Base-by-base conservation (phyloP, 2,113 vertebrate species). In the Tragelaphus scriptus region DNA sequence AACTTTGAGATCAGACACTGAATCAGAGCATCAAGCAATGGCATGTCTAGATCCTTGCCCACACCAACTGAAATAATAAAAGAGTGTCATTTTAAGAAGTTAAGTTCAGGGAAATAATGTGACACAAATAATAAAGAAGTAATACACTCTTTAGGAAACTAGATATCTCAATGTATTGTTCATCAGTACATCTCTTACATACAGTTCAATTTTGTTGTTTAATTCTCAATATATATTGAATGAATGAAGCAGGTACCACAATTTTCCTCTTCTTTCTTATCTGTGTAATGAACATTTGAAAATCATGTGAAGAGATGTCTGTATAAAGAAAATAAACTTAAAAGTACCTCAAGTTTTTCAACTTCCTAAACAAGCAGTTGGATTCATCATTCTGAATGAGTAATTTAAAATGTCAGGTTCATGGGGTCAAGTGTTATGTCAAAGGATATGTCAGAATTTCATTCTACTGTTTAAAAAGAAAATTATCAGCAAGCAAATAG, bases 1-100 rank as follows among this genome's bases (percentile, higher is more conserved):
- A 51, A 2, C 5, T 87, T 75, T 79, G n/a, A 59, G 36, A n/a
- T 23, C 12, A 71, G 7, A 79, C 1, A 5, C 11, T 16, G 19
- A 92, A 68, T 23, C n/a, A 97, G 12, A 89, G 23, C 21, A 55
- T 17, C 23, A 71, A 47, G 2, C 19, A 86, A 49, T 61, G 9
- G 0, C 4, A 26, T 23, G 1, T 14, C 28, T 16, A 56, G 6
- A 80, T 44, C 7, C 16, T 17, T 47, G 25, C 5, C 2, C n/a
- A 30, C 7, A 51, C 15, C 79, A n/a, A 89, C 10, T 16, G 9
- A 79, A 9, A 28, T 14, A 58, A 82, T 23, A 61, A 59, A 77
- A 36, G 11, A 40, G 40, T 65, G 0, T 26, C 53, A 19, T 61
- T 77, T 89, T 63, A 88, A 85, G 30, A 12, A 7, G 2, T 10